phyloP scores from a whole-genome alignment of 2,797 vertebrate species.

The Fistularia tabacaria region DNA sequence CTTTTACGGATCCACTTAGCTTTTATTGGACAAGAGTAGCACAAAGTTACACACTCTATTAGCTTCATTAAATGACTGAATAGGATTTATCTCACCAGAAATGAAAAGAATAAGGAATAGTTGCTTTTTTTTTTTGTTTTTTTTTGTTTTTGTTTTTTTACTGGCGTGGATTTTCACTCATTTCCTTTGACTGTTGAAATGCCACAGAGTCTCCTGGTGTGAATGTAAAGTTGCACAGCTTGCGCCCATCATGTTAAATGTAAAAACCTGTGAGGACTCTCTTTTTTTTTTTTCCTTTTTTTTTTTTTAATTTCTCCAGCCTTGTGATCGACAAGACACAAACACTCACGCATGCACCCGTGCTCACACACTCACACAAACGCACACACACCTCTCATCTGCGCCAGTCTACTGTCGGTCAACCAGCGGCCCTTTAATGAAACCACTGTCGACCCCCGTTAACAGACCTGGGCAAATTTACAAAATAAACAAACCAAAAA shows the following conservation, averaged over 20 bases:
- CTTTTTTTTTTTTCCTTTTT: not conserved
- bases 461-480: slow-evolving; percentile 40
- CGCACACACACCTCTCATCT: slow-evolving; percentile 29
- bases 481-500: slow-evolving; percentile 26
- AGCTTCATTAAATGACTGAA: slow-evolving; percentile 71
- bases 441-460: slow-evolving; percentile 51
- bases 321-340: slow-evolving; percentile 53
- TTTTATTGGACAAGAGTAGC: slow-evolving; percentile 74
- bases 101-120: slow-evolving; percentile 82
- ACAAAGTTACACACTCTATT: slow-evolving; percentile 72
- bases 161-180: slow-evolving; percentile 96
- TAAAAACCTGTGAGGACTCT: slow-evolving; percentile 70
- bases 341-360: slow-evolving; percentile 11
- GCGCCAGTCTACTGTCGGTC: slow-evolving; percentile 26
- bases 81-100: slow-evolving; percentile 70
- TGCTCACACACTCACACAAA: slow-evolving; percentile 1
- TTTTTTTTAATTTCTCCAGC: slow-evolving; percentile 35
- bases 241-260: slow-evolving; percentile 82
- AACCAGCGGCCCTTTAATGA: slow-evolving; percentile 51
- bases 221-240: slow-evolving; percentile 99
- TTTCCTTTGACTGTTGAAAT: slow-evolving; percentile 95
- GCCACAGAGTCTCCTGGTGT: slow-evolving; percentile 99
- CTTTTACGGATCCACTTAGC: slow-evolving; percentile 68
- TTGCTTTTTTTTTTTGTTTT: too few relatives aligned
- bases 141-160: slow-evolving; percentile 60